These are phyloP conservation scores for Melitaea cinxia DNA, from an alignment of 1,140 invertebrate species.

Conservation along the genomic window DNA sequence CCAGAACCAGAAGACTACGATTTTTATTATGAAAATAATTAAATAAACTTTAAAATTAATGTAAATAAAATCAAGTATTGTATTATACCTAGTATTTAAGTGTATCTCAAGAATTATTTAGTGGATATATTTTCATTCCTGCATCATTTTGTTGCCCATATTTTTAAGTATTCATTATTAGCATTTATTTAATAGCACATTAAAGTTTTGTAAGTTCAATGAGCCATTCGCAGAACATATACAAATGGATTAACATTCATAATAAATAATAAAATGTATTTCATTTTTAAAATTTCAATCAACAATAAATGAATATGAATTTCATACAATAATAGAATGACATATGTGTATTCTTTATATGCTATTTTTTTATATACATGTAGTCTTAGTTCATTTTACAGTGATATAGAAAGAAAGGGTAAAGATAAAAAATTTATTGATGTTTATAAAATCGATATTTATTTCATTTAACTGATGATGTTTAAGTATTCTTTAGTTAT, in stretches of 20 bases:
- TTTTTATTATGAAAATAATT: conserved; percentile 80
- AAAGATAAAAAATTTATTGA: not conserved
- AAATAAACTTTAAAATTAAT: conserved; percentile 22
- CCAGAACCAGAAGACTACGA: conserved; percentile 87
- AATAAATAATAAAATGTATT: too few relatives aligned
- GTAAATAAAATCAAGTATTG: conserved; percentile 14
- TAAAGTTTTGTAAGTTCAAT: not conserved
- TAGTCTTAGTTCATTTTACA: not conserved
- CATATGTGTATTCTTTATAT: too few relatives aligned
- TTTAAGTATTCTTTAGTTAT: not conserved
- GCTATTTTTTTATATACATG: not conserved
- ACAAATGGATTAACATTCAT: too few relatives aligned
- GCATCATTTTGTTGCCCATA: not conserved
- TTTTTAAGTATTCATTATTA: not conserved
- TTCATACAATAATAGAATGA: too few relatives aligned
- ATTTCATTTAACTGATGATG: not conserved
- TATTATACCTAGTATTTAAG: conserved; percentile 9
- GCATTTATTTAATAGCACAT: not conserved
- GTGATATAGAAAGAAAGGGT: not conserved
- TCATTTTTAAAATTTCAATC: too few relatives aligned
- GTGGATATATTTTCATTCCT: conserved; percentile 3
- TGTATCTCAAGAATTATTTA: conserved; percentile 26
- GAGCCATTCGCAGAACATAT: not conserved
- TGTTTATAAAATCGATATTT: not conserved
- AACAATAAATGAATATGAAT: too few relatives aligned